Conservation (phyloP, 1,140 invertebrate species). For the Drosophila parabipectinata region DNA sequence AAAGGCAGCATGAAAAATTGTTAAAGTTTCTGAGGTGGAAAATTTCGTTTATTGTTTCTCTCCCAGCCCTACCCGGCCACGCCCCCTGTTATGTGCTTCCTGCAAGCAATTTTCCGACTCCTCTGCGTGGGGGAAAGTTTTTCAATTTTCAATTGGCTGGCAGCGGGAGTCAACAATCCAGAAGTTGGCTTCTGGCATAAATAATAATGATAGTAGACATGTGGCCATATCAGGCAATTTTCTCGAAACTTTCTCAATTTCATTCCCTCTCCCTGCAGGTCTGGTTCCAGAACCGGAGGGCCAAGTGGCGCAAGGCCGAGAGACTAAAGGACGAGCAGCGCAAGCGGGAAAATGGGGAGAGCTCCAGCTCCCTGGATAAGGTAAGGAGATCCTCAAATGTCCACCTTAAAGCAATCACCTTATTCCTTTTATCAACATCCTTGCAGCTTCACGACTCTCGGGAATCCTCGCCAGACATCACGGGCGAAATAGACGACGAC, state of each 20-base stretch:
- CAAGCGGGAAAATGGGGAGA: conserved; percentile 90
- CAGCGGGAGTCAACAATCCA: conserved; percentile 35
- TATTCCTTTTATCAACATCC: not conserved
- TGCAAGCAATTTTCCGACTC: conserved; percentile 2
- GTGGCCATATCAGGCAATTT: conserved; percentile 62
- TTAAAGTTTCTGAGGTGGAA: conserved; percentile 83
- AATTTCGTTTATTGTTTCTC: conserved; percentile 78
- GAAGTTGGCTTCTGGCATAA: conserved; percentile 47
- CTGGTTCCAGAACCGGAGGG: conserved; percentile 97
- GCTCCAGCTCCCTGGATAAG: conserved; percentile 85
- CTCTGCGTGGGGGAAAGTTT: conserved; percentile 61
- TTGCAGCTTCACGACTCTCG: conserved; percentile 75
- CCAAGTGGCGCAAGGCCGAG: conserved; percentile 97
- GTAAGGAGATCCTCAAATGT: conserved; percentile 22
- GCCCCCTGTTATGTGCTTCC: not conserved
- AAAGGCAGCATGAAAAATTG: conserved; percentile 57
- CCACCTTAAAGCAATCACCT: no score
- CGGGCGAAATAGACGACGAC: conserved; percentile 83
- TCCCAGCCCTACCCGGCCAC: not conserved
- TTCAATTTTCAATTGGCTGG: conserved; percentile 76
- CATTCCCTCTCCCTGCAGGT: conserved; percentile 86
- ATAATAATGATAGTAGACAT: conserved; percentile 54
- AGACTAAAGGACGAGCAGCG: conserved; percentile 94
- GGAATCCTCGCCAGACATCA: conserved; percentile 83
- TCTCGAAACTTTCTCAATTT: conserved; percentile 58